Conservation (phyloP, 2,113 vertebrate genomes). For the Theropithecus gelada region DNA sequence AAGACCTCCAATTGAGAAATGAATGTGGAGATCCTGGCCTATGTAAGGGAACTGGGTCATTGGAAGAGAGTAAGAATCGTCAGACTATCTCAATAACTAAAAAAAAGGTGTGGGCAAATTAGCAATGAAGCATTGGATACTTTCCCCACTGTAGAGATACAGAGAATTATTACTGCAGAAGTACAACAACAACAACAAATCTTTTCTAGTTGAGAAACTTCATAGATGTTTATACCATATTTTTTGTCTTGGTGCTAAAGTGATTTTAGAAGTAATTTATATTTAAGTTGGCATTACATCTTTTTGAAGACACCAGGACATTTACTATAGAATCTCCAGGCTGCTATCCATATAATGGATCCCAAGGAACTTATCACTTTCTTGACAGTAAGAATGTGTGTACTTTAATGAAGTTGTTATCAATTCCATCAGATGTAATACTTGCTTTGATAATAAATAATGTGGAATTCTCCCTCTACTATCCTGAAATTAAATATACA, state of each 20-base stretch:
- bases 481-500: conserved; percentile 23
- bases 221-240: background rate
- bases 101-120: background rate
- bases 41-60: background rate
- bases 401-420: background rate
- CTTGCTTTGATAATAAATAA: background rate
- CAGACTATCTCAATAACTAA: background rate
- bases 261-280: background rate
- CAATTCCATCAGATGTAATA: background rate
- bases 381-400: background rate
- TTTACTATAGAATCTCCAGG: background rate
- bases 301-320: background rate
- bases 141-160: background rate
- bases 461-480: background rate
- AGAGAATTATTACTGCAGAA: background rate
- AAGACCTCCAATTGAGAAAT: background rate
- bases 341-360: background rate
- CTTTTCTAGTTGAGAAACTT: background rate
- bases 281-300: background rate
- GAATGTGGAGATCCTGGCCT: background rate
- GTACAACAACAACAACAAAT: background rate
- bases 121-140: background rate
- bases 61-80: background rate
- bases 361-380: background rate
- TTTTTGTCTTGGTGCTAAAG: conserved; percentile 1